Conservation (phyloP, 2,888 invertebrate species). For the Diarsia brunnea region DNA sequence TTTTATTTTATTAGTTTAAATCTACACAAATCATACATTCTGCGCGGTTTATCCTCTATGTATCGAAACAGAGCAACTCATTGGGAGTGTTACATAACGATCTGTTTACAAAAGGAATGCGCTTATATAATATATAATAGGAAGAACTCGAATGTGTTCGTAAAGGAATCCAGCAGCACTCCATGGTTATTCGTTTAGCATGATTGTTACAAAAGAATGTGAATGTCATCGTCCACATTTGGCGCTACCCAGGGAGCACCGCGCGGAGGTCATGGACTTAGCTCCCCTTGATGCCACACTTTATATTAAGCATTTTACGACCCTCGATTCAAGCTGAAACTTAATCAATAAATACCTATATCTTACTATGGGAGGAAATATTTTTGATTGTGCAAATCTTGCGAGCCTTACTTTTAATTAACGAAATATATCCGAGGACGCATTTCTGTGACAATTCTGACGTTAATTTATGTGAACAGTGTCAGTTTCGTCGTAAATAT, state of each 20-base stretch:
- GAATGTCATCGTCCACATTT: constrained; percentile 86
- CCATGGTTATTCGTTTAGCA: constrained; percentile 54
- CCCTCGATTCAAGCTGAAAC: constrained; percentile 67
- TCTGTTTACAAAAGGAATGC: constrained; percentile 55
- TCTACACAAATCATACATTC: constrained; percentile 49
- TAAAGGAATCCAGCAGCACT: constrained; percentile 61
- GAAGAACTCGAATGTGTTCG: constrained; percentile 53
- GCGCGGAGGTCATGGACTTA: constrained; percentile 89
- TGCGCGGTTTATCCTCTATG: constrained; percentile 45
- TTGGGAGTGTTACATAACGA: constrained; percentile 35
- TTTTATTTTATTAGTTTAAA: constrained; percentile 58
- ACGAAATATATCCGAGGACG: constrained; percentile 56
- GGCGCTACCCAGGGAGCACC: constrained; percentile 90
- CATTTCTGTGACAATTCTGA: constrained; percentile 53
- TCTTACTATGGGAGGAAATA: constrained; percentile 55
- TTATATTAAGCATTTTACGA: constrained; percentile 66
- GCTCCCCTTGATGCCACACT: constrained; percentile 87
- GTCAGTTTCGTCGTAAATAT: constrained; percentile 61
- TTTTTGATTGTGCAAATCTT: constrained; percentile 60
- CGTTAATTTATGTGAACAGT: constrained; percentile 51
- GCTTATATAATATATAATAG: constrained; percentile 39
- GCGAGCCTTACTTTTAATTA: constrained; percentile 61
- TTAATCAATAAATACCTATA: constrained; percentile 60
- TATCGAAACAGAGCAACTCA: constrained; percentile 52
- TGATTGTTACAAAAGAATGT: constrained; percentile 74